These are phyloP conservation scores for Catamblyrhynchus diadema DNA, from an alignment of 2,797 vertebrate species.

Conservation along the genomic window DNA sequence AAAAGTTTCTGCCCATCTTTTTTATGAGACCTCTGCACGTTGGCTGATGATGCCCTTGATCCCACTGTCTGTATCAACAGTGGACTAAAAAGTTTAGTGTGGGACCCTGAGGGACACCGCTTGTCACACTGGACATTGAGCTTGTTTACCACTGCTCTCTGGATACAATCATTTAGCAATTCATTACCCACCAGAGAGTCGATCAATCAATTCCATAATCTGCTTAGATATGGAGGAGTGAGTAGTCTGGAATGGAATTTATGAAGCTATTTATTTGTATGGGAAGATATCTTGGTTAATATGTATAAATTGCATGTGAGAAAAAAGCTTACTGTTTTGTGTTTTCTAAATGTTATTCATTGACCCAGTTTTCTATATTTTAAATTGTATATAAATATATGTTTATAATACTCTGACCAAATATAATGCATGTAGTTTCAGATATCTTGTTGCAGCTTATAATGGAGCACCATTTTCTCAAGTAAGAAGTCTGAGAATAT, in stretches of 20 bases:
- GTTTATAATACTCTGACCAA: background rate
- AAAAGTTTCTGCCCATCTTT: background rate
- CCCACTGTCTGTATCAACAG: rapidly evolving
- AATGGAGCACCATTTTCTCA: background rate
- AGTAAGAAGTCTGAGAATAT: background rate
- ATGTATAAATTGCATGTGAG: background rate
- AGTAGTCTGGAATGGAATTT: background rate
- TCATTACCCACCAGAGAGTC: background rate
- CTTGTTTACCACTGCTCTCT: background rate
- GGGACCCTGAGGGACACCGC: background rate
- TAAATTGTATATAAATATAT: background rate
- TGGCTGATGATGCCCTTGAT: background rate
- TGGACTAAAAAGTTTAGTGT: background rate
- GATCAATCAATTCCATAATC: background rate
- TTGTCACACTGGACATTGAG: background rate
- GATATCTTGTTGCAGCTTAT: background rate
- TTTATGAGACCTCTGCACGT: background rate
- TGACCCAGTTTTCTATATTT: background rate
- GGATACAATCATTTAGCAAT: background rate
- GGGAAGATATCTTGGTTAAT: background rate
- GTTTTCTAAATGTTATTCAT: background rate
- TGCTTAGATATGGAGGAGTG: background rate
- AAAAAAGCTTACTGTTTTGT: background rate
- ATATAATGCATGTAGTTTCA: background rate
- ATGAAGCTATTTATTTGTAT: background rate